Evolutionary conservation across 2,797 vertebrate species (phyloP), one percentile per base, ranked within the genome.

Genomic region (Enteromius viviparus): DNA sequence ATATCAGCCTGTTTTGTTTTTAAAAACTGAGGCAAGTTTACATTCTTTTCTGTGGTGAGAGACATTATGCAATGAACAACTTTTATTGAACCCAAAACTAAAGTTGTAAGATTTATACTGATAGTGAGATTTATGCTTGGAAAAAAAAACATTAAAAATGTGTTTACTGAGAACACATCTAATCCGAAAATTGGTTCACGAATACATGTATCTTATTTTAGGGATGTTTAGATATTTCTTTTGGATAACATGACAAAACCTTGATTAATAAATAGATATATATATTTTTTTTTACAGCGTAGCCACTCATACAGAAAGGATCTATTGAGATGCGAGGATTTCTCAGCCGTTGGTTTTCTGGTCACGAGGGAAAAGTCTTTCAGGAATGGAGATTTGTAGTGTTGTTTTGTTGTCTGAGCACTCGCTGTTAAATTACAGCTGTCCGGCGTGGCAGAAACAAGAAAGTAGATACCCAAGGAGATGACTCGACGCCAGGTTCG

Each of bases 331-430:
- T 51, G 69, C 47, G 58, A 40, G 4, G 9, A 84, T 85, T 81
- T 83, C 72, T 80, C 47, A 19, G 74, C 71, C 64, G 49, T 74
- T 45, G 47, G 65, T n/a, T 85, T 84, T 60, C 2, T 3, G 4
- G 84, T 82, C 80, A 86, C 81, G 81, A 83, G 62, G 26, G 84
- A 82, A 86, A 64, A 72, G 82, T 87, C 70, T 84, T 68, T 37
- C 60, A 87, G 87, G 70, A 77, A 72, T 87, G 87, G n/a, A 84
- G 69, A 45, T 92, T 91, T 90, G 72, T 84, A 49, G 83, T 78
- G 85, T 78, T 72, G 80, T 86, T 90, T 88, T 86, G 76, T 84
- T 87, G 80, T 82, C 85, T 85, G 90, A 90, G 87, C 78, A 40
- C 85, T 82, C 85, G 82, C 83, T 9, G 71, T 89, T 90, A 87